Evolutionary conservation across 1,140 invertebrate species (phyloP).

Genomic region (Semibalanus balanoides): DNA sequence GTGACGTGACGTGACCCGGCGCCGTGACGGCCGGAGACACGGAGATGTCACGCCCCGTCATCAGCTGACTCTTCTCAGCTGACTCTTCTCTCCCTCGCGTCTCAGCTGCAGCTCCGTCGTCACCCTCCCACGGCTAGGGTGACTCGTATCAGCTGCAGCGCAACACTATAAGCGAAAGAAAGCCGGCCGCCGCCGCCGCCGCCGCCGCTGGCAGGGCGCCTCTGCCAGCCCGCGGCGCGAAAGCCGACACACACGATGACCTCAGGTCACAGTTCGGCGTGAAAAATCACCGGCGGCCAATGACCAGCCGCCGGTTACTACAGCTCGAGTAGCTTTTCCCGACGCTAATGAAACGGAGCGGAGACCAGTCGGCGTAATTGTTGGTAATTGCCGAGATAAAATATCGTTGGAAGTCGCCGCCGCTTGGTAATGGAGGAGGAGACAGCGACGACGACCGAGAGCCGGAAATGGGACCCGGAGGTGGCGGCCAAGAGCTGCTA

Average conservation of each 20-base stretch:
- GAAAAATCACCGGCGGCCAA: background rate
- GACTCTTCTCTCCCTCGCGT: no score
- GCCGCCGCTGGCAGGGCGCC: no score
- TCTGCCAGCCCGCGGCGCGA: background rate
- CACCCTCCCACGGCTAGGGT: background rate
- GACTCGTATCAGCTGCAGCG: background rate
- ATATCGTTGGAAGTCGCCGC: background rate
- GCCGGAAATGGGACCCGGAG: no score
- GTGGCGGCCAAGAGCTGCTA: no score
- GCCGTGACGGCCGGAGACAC: no score
- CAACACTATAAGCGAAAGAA: background rate
- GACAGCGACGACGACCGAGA: no score
- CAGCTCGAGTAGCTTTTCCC: background rate
- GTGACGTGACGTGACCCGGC: no score
- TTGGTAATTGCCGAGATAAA: background rate
- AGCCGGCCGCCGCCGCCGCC: no score
- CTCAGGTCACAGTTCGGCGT: background rate
- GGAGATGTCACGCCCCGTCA: no score
- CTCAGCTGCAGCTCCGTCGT: background rate
- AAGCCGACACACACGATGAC: background rate
- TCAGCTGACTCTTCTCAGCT: no score
- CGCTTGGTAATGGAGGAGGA: background rate
- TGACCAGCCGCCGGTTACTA: no score
- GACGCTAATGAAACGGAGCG: background rate
- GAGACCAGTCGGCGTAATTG: background rate